Evolutionary conservation across 1,140 invertebrate genomes (phyloP), one percentile per base, ranked within the genome.

Genomic region (Phymorhynchus buccinoides): DNA sequence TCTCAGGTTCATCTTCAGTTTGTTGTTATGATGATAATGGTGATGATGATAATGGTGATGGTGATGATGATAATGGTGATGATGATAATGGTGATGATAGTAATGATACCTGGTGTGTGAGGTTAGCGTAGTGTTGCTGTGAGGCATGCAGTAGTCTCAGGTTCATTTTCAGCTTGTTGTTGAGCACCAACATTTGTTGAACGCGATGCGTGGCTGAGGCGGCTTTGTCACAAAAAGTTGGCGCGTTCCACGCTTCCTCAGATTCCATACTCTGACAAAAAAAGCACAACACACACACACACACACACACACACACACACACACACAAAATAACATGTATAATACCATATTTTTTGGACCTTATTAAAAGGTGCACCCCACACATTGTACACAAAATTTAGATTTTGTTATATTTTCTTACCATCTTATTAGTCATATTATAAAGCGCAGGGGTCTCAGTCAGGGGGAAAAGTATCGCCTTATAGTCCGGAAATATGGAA

Each of bases 121-220:
- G 84, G n/a, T 48, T 85, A 42, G 52, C 84, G 9, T 68, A 56
- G 32, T 85, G 42, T 4, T 78, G 52, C 78, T 89, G 87, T 22
- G 88, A 56, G 80, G 85, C 71, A 68, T 87, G 84, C 39, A 89
- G 75, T 37, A 83, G 86, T 9, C 86, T 32, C 56, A 89, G 82
- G 41, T 83, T 89, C 62, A 89, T 56, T 77, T 80, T 80, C 41
- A 89, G 84, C 86, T 89, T 89, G 52, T 83, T 84, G 85, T 89
- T 89, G 18, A 89, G 79, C 86, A 87, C 83, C 6, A 89, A 75
- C 37, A 89, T 75, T n/a, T 89, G 82, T 39, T 88, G 80, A 12
- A 89, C 78, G 30, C 85, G 85, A 27, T 42, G 39, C 3, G 37
- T 44, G 22, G 82, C 56, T n/a, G 12, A 9, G 16, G 4, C 12